A percentile compares a stretch with the other conserved stretches of the same genome.
Conservation (phyloP, 2,113 vertebrate species). For the Chionodraco myersi region DNA sequence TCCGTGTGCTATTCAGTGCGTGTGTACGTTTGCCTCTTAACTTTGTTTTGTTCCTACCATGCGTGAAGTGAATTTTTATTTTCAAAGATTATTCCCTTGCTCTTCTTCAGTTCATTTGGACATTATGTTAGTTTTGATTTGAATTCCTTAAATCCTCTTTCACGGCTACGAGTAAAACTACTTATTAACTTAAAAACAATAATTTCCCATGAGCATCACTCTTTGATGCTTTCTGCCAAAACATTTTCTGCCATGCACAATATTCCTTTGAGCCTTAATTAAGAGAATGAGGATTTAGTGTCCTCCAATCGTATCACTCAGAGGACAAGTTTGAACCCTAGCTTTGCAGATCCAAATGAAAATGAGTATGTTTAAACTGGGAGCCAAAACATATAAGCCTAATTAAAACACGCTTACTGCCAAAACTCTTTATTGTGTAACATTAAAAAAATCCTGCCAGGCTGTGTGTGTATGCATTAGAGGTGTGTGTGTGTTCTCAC, state of each 20-base stretch:
- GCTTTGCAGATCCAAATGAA: constrained; percentile 58
- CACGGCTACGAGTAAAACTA: constrained; percentile 71
- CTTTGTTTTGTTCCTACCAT: constrained; percentile 51
- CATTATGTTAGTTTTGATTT: constrained; percentile 72
- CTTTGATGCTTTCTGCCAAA: constrained; percentile 56
- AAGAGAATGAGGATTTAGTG: constrained; percentile 74
- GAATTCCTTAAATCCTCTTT: constrained; percentile 66
- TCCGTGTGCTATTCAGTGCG: constrained; percentile 8
- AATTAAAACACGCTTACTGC: constrained; percentile 43
- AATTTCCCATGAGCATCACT: constrained; percentile 73
- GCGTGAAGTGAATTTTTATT: constrained; percentile 57
- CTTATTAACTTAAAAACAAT: constrained; percentile 78
- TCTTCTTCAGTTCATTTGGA: constrained; percentile 64
- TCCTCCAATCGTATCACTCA: constrained; percentile 62
- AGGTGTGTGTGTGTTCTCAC: neutral
- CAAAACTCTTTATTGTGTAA: constrained; percentile 42
- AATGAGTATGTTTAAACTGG: constrained; percentile 48
- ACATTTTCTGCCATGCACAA: constrained; percentile 61
- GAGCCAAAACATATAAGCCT: constrained; percentile 49
- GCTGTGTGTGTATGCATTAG: constrained; percentile 9
- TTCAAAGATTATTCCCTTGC: constrained; percentile 53
- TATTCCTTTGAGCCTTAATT: constrained; percentile 74
- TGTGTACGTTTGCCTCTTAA: constrained; percentile 31
- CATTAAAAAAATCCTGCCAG: constrained; percentile 26
- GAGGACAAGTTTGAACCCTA: constrained; percentile 64